These are phyloP conservation scores for Phalacrocorax pelagicus DNA, from an alignment of 2,113 vertebrate genomes.

Conservation along the genomic window DNA sequence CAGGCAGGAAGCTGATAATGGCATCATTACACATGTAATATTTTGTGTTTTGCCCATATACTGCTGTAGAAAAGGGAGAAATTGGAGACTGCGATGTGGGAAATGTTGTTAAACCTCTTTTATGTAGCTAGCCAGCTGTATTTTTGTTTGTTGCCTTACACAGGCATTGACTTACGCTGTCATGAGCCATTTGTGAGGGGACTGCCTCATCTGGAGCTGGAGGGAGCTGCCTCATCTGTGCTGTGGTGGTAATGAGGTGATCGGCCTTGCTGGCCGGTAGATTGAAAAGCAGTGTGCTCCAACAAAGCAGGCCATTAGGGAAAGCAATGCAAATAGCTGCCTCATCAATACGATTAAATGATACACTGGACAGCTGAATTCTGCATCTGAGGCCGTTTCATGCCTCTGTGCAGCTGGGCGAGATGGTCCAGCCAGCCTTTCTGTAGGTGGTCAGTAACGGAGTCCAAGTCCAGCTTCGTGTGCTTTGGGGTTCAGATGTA, in stretches of 20 bases:
- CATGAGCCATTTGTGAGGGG: background rate
- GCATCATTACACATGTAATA: background rate
- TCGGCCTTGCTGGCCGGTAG: background rate
- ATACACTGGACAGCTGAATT: background rate
- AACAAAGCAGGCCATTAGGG: background rate
- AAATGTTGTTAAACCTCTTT: background rate
- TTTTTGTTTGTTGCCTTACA: background rate
- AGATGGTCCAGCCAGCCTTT: background rate
- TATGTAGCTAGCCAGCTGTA: background rate
- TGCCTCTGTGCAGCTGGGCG: background rate
- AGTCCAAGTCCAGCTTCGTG: fast-evolving
- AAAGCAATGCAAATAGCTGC: background rate
- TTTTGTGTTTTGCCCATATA: background rate
- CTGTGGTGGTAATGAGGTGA: background rate
- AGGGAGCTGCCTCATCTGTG: background rate
- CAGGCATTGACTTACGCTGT: background rate
- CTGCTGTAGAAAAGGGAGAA: background rate
- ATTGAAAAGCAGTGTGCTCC: background rate
- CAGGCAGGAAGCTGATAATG: background rate
- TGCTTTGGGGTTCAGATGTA: background rate
- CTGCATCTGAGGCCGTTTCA: background rate
- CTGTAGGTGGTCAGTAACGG: background rate
- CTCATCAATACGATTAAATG: background rate
- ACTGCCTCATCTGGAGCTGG: background rate
- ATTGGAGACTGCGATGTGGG: background rate